Evolutionary conservation across 2,113 vertebrate species (phyloP).

Genomic region (Condylura cristata): DNA sequence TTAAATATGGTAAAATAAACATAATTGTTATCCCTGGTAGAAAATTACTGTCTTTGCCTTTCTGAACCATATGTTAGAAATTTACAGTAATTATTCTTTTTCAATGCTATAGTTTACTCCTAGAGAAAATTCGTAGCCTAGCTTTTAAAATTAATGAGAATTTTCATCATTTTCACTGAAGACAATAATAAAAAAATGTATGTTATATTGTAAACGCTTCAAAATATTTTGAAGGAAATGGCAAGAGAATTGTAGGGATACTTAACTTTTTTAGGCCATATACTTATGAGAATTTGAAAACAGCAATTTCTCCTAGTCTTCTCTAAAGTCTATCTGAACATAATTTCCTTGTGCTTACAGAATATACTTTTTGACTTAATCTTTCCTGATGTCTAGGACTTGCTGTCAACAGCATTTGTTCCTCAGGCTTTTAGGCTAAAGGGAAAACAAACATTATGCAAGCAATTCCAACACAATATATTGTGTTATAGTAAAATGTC

Average conservation of each 20-base stretch:
- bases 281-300: constrained; percentile 41
- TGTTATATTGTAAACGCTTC: constrained; percentile 18
- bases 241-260: not conserved
- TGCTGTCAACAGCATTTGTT: not conserved
- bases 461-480: not conserved
- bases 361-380: constrained; percentile 9
- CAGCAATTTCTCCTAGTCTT: not conserved
- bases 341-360: not conserved
- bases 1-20: constrained; percentile 21
- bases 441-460: constrained; percentile 2
- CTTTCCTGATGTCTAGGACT: constrained; percentile 2
- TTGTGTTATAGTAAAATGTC: not conserved
- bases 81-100: constrained; percentile 16
- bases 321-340: not conserved
- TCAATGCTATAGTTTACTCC: not conserved
- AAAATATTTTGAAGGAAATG: constrained; percentile 40
- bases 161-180: constrained; percentile 5
- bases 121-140: not conserved
- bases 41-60: constrained; percentile 11
- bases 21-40: not conserved
- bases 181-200: not conserved
- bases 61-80: not conserved
- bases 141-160: constrained; percentile 44
- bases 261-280: not conserved
- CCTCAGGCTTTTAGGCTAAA: not conserved